phyloP scores from a whole-genome alignment of 64 coral and sea anemone species.

The Acropora tenuis region DNA sequence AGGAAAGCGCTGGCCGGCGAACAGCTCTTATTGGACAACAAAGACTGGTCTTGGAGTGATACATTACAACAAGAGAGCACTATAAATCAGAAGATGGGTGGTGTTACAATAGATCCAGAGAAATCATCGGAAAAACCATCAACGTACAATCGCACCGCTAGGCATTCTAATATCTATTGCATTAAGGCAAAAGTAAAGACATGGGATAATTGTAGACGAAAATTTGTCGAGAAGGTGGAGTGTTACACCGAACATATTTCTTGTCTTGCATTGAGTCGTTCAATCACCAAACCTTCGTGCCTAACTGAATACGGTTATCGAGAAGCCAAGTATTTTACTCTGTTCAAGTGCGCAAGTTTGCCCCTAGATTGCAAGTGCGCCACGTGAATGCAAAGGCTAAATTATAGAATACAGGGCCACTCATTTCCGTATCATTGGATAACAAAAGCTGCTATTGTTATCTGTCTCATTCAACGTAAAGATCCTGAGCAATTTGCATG shows the following conservation, averaged over 20 bases:
- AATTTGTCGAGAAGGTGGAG: background rate
- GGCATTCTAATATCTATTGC: background rate
- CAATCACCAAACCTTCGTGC: background rate
- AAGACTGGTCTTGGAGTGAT: too few relatives aligned
- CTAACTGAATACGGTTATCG: background rate
- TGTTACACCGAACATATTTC: background rate
- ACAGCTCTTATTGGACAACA: background rate
- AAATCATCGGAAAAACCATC: background rate
- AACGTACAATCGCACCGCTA: background rate
- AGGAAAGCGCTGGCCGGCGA: background rate
- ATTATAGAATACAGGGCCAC: background rate
- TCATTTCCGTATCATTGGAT: too few relatives aligned
- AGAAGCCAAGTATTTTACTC: background rate
- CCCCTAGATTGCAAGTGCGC: conserved; percentile 24
- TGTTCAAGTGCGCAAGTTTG: background rate
- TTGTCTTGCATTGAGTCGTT: background rate
- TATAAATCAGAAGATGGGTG: too few relatives aligned
- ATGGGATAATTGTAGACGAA: background rate
- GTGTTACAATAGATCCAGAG: background rate
- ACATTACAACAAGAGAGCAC: background rate
- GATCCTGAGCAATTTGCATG: too few relatives aligned
- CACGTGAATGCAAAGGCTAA: background rate
- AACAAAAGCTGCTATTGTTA: too few relatives aligned
- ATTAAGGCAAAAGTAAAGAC: background rate
- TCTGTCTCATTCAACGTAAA: too few relatives aligned